Evolutionary conservation across 2,113 vertebrate genomes (phyloP).

Genomic region (Emydocephalus ijimae): DNA sequence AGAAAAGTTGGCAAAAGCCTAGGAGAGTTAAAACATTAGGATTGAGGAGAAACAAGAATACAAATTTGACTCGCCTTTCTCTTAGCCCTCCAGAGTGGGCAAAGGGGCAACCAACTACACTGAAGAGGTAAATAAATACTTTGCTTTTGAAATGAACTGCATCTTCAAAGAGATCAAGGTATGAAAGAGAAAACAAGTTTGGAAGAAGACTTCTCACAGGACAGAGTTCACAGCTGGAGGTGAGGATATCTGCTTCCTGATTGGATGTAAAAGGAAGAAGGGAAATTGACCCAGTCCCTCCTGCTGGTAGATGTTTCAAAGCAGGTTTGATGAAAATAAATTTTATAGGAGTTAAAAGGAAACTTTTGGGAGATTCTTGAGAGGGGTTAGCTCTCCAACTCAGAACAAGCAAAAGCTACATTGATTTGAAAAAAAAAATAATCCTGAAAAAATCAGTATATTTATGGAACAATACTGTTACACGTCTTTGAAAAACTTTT

Average conservation of each 20-base stretch:
- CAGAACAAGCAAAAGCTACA: neutral
- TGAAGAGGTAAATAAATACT: neutral
- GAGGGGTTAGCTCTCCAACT: neutral
- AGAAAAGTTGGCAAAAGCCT: neutral
- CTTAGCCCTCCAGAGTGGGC: neutral
- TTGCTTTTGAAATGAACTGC: neutral
- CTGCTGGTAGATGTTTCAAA: neutral
- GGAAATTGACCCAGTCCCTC: neutral
- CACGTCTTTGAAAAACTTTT: neutral
- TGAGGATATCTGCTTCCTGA: neutral
- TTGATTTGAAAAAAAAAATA: neutral
- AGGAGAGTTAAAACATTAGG: neutral
- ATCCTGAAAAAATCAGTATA: neutral
- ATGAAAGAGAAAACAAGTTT: neutral
- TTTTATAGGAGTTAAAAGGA: neutral
- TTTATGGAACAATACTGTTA: neutral
- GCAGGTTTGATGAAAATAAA: neutral
- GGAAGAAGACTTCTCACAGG: neutral
- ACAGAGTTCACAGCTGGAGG: neutral
- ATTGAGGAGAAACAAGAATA: neutral
- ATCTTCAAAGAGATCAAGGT: neutral
- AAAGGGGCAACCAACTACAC: fast-evolving
- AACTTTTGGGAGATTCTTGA: neutral
- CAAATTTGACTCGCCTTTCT: neutral
- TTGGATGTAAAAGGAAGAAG: neutral